Conservation (phyloP, 2,888 invertebrate species). For the Chymomyza fuscimana region DNA sequence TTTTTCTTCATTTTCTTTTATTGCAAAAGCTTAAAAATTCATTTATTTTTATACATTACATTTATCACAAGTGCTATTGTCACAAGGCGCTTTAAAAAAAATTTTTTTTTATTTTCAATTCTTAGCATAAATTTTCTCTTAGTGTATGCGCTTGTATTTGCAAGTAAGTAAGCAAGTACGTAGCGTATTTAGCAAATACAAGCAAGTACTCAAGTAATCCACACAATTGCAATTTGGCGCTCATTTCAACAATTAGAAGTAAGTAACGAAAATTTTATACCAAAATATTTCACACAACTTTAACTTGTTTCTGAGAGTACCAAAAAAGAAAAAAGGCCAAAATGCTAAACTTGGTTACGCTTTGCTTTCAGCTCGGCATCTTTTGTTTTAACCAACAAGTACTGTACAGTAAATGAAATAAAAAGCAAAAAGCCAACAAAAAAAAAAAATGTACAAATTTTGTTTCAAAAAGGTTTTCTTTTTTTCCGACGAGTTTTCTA, state of each 20-base stretch:
- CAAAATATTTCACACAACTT: not conserved
- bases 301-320: not conserved
- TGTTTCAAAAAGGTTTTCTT: slow-evolving; percentile 19
- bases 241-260: slow-evolving; percentile 61
- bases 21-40: too few species aligned
- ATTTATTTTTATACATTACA: too few species aligned
- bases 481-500: slow-evolving; percentile 20
- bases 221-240: slow-evolving; percentile 23
- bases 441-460: slow-evolving; percentile 21
- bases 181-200: slow-evolving; percentile 43
- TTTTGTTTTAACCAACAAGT: slow-evolving; percentile 33
- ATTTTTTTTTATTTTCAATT: too few species aligned
- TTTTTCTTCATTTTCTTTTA: too few species aligned
- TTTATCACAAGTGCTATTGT: too few species aligned
- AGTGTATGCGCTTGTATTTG: slow-evolving; percentile 18
- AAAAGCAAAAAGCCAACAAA: slow-evolving; percentile 17
- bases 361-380: slow-evolving; percentile 12
- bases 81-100: too few species aligned
- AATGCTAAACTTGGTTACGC: slow-evolving; percentile 39
- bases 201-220: slow-evolving; percentile 53
- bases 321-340: slow-evolving; percentile 17
- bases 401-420: not conserved
- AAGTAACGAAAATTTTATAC: not conserved
- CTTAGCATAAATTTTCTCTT: too few species aligned
- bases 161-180: slow-evolving; percentile 33